Evolutionary conservation across 2,113 vertebrate species (phyloP), one percentile per base, ranked within the genome.

Genomic region (Ophthalmotilapia sp.): DNA sequence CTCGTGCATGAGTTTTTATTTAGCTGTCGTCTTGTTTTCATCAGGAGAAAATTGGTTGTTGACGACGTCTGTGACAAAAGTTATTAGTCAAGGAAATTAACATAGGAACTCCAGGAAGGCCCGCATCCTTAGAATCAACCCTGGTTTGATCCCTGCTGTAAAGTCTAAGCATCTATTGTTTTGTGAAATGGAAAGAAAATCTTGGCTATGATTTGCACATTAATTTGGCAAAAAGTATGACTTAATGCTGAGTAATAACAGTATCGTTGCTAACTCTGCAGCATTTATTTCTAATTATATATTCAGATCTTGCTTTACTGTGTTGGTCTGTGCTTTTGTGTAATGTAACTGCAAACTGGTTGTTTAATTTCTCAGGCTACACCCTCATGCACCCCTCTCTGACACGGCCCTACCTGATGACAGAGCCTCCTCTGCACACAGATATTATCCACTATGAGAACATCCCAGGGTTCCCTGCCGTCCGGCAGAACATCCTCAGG

Each of bases 361-460:
- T 73, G 40, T 31, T 77, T 77, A 33, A 77, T 77, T 77, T 77
- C 75, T 79, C 86, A 99, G 99, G 99, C 3, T 99, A 99, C 94
- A 99, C 98, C 12, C 96, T 99, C 90, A 99, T 99, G 98, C 99
- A 99, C 82, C 99, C 99, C 0, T 99, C 99, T 10, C 97, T 99
- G 81, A 98, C 98, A 10, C 97, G 98, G 83, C 99, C 98, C 3
- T 99, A 98, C 93, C 96, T 99, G 92, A 97, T 99, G 68, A 97
- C 97, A 0, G 98, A 99, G 90, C 97, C 99, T 1, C 99, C 98
- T 0, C 97, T 99, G 14, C 99, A 99, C 96, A 99, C 99, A 0
- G 98, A 99, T 88, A 98, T 99, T 79, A 98, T 98, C 93, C 99
- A 99, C 92, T 99, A 99, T 0, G 99, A 99, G 96, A 99, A 99